Evolutionary conservation across 2,113 vertebrate genomes (phyloP).

Genomic region (Petroica traversi): DNA sequence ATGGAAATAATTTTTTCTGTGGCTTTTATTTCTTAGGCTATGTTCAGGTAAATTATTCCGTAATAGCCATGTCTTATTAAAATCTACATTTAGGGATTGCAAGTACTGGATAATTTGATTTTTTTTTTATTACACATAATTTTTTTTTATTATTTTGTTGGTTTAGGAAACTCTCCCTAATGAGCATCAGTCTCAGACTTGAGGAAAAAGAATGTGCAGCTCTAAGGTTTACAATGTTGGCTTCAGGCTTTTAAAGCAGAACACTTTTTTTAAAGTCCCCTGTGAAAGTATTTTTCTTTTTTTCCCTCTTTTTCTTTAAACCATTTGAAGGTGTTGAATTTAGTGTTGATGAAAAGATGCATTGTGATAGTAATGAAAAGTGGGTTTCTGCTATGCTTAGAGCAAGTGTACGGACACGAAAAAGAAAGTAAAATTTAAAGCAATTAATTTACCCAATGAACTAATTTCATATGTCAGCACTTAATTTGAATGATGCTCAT

Average conservation of each 20-base stretch:
- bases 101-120: background rate
- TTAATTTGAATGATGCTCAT: background rate
- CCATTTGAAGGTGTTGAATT: background rate
- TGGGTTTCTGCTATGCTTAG: background rate
- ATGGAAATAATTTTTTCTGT: background rate
- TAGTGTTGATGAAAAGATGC: background rate
- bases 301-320: background rate
- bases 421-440: background rate
- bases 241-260: background rate
- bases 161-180: background rate
- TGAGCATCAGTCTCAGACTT: background rate
- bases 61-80: background rate
- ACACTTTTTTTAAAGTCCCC: background rate
- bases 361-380: background rate
- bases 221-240: background rate
- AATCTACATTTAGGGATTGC: background rate
- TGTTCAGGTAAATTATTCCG: background rate
- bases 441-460: background rate
- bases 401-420: background rate
- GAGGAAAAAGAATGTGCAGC: background rate
- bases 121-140: background rate
- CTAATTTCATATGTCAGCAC: background rate
- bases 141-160: background rate
- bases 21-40: background rate
- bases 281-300: background rate